A percentile compares a stretch with the other conserved stretches of the same genome.
phyloP scores from a whole-genome alignment of 2,888 invertebrate species.

The Drosophila algonquin region DNA sequence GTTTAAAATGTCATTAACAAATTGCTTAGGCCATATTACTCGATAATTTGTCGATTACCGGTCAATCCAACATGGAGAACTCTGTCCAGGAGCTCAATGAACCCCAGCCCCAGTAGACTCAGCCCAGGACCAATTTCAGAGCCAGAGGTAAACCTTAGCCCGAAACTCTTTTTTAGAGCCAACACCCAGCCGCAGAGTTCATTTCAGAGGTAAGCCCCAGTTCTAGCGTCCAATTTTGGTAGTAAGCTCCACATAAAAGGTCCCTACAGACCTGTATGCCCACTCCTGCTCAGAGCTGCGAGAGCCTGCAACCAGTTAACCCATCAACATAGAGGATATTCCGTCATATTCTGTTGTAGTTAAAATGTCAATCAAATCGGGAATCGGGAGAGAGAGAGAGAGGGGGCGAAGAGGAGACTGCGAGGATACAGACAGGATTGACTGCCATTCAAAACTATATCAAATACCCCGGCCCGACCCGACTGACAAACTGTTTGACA shows the following conservation, averaged over 20 bases:
- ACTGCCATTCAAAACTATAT: constrained; percentile 63
- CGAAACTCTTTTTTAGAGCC: neutral
- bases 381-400: constrained; percentile 41
- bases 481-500: constrained; percentile 58
- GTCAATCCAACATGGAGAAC: neutral
- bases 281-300: neutral
- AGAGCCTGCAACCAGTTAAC: neutral
- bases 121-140: neutral
- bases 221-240: neutral
- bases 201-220: neutral
- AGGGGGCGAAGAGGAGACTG: neutral
- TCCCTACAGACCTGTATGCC: neutral
- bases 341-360: constrained; percentile 68
- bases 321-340: constrained; percentile 29
- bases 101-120: neutral
- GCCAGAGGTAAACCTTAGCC: no score
- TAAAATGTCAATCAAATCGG: constrained; percentile 75
- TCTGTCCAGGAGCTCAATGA: constrained; percentile 19
- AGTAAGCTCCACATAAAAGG: neutral
- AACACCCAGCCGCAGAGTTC: neutral
- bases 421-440: constrained; percentile 20
- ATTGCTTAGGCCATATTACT: constrained; percentile 52
- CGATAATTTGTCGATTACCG: constrained; percentile 46
- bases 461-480: constrained; percentile 20
- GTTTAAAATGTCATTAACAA: constrained; percentile 77